These are phyloP conservation scores for Drosophila emarginata DNA, from an alignment of 2,888 invertebrate genomes.

Conservation along the genomic window DNA sequence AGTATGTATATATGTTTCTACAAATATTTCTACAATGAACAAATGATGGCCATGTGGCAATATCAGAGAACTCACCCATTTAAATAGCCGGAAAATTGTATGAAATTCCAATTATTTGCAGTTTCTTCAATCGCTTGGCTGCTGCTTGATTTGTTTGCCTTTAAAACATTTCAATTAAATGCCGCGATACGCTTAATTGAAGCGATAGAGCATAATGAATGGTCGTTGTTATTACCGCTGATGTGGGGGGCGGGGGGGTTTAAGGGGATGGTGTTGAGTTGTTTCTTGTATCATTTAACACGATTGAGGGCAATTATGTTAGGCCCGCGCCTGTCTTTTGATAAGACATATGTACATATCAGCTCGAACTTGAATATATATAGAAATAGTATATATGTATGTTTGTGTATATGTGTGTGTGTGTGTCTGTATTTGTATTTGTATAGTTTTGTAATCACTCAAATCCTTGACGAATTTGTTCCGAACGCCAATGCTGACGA, in stretches of 20 bases:
- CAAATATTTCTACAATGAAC: too few relatives aligned
- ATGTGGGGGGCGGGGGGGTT: too few relatives aligned
- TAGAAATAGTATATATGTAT: too few relatives aligned
- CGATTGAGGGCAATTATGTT: conserved; percentile 78
- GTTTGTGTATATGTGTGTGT: too few relatives aligned
- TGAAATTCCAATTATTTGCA: conserved; percentile 8
- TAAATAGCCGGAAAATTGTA: conserved; percentile 13
- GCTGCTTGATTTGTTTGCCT: conserved; percentile 56
- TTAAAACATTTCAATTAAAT: conserved; percentile 69
- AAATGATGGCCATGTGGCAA: conserved; percentile 67
- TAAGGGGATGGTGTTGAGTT: conserved; percentile 22
- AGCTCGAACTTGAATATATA: not conserved
- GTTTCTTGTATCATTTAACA: conserved; percentile 65
- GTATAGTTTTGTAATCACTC: not conserved
- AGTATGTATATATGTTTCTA: conserved; percentile 29
- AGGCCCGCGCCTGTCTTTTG: conserved; percentile 27
- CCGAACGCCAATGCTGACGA: conserved; percentile 65
- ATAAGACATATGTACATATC: conserved; percentile 48
- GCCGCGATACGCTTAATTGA: conserved; percentile 60
- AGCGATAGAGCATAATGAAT: not conserved
- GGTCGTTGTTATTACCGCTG: not conserved
- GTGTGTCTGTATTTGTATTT: too few relatives aligned
- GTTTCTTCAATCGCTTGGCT: conserved; percentile 18
- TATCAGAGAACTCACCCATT: conserved; percentile 33
- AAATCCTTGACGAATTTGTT: conserved; percentile 16